Evolutionary conservation across 2,888 invertebrate genomes (phyloP).

Genomic region (Capitulum mitella): DNA sequence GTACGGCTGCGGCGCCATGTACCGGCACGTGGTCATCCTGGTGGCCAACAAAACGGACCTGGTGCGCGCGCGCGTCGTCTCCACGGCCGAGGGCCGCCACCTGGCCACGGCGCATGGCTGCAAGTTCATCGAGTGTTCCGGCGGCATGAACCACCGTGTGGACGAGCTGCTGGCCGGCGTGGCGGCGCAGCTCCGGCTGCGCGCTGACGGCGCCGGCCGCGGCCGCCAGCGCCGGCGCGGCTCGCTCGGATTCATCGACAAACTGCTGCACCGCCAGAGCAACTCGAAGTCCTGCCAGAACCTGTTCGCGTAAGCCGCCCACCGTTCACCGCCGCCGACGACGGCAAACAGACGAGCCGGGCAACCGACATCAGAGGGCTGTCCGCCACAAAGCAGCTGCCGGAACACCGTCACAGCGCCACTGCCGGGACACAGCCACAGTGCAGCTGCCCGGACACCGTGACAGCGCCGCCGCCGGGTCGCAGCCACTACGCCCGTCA

Average conservation of each 20-base stretch:
- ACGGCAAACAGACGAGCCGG: too few relatives aligned
- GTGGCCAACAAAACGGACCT: conserved; percentile 67
- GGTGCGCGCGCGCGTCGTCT: conserved; percentile 58
- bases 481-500: too few relatives aligned
- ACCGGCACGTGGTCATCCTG: conserved; percentile 57
- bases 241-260: conserved; percentile 18
- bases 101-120: conserved; percentile 46
- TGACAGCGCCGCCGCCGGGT: too few relatives aligned
- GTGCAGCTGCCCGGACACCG: too few relatives aligned
- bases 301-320: conserved; percentile 12
- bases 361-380: too few relatives aligned
- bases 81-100: conserved; percentile 50
- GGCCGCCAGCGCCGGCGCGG: not conserved
- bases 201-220: conserved; percentile 32
- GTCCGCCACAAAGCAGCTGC: too few relatives aligned
- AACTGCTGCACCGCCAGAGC: conserved; percentile 15
- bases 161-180: conserved; percentile 50
- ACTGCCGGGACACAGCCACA: too few relatives aligned
- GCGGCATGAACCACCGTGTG: conserved; percentile 49
- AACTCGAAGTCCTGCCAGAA: conserved; percentile 16
- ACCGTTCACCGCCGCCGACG: too few relatives aligned
- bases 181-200: conserved; percentile 45
- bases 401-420: too few relatives aligned
- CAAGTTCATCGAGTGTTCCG: conserved; percentile 49
- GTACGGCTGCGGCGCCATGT: conserved; percentile 54